These are phyloP conservation scores for Typhlichthys eigenmanni DNA, from an alignment of 2,797 vertebrate genomes.

Conservation along the genomic window DNA sequence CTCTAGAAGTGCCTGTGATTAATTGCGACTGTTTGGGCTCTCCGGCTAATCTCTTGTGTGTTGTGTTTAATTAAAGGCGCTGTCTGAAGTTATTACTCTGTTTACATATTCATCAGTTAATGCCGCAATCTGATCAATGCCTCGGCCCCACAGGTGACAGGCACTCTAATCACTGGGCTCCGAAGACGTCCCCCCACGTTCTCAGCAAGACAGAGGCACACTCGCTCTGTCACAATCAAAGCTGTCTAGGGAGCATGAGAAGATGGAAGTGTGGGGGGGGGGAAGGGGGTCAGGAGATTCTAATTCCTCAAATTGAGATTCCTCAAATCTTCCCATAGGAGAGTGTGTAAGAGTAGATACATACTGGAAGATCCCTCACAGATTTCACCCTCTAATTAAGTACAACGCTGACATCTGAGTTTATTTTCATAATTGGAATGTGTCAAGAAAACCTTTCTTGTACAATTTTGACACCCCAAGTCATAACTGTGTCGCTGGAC, in stretches of 20 bases:
- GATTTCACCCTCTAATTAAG: constrained; percentile 64
- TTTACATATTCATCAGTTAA: constrained; percentile 83
- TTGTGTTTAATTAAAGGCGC: constrained; percentile 82
- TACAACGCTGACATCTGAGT: constrained; percentile 23
- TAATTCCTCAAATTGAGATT: constrained; percentile 65
- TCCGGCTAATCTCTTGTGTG: constrained; percentile 78
- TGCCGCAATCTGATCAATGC: constrained; percentile 78
- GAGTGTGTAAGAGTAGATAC: constrained; percentile 51
- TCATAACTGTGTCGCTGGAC: too few species aligned
- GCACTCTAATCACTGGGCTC: constrained; percentile 74
- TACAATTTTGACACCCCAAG: too few species aligned
- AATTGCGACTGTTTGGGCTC: constrained; percentile 74
- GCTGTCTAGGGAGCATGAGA: constrained; percentile 37
- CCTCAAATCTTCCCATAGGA: constrained; percentile 59
- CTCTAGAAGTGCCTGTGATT: constrained; percentile 57
- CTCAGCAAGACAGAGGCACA: constrained; percentile 56
- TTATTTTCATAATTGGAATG: constrained; percentile 22
- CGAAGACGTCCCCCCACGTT: constrained; percentile 53
- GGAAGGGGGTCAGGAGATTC: constrained; percentile 1
- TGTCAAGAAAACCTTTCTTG: constrained; percentile 11
- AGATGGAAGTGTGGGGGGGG: constrained; percentile 26
- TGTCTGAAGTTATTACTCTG: constrained; percentile 82
- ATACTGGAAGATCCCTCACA: constrained; percentile 41
- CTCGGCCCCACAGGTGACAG: constrained; percentile 76
- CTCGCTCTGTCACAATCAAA: constrained; percentile 53